phyloP scores from a whole-genome alignment of 2,797 vertebrate species.

The Parotocinclus haroldoi region DNA sequence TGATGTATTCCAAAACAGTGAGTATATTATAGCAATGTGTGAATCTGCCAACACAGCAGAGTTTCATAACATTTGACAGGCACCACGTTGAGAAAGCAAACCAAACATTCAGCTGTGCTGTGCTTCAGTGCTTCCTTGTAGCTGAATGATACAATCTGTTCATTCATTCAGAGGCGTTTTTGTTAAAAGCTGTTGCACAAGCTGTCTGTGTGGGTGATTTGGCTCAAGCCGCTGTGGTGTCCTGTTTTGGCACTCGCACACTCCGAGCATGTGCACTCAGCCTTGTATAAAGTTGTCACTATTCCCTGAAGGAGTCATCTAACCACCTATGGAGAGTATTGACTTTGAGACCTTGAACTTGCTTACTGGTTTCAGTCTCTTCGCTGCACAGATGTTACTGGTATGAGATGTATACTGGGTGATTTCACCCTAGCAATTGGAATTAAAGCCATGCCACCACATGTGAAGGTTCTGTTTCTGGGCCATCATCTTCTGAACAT shows the following conservation, averaged over 20 bases:
- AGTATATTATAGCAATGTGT: no score
- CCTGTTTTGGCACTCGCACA: slow-evolving; percentile 5
- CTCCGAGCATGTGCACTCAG: slow-evolving; percentile 9
- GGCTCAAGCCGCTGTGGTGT: slow-evolving; percentile 21
- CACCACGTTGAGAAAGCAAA: neutral
- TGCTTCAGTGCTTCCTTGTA: slow-evolving; percentile 3
- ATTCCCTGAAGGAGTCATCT: slow-evolving; percentile 19
- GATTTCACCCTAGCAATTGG: no score
- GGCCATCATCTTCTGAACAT: no score
- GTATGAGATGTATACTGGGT: neutral
- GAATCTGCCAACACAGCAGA: no score
- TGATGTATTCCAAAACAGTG: no score
- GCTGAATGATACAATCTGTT: slow-evolving; percentile 23
- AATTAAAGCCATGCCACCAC: no score
- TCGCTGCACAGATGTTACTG: slow-evolving; percentile 7
- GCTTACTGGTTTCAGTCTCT: neutral
- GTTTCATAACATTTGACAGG: neutral
- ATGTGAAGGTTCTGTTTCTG: no score
- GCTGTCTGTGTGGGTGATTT: slow-evolving; percentile 30
- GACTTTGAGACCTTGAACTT: slow-evolving; percentile 26
- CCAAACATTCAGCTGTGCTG: neutral
- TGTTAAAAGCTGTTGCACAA: slow-evolving; percentile 35
- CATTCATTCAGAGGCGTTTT: slow-evolving; percentile 18
- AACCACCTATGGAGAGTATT: slow-evolving; percentile 25
- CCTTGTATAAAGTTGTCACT: slow-evolving; percentile 34